Evolutionary conservation across 2,113 vertebrate genomes (phyloP).

Genomic region (Pristiophorus japonicus): DNA sequence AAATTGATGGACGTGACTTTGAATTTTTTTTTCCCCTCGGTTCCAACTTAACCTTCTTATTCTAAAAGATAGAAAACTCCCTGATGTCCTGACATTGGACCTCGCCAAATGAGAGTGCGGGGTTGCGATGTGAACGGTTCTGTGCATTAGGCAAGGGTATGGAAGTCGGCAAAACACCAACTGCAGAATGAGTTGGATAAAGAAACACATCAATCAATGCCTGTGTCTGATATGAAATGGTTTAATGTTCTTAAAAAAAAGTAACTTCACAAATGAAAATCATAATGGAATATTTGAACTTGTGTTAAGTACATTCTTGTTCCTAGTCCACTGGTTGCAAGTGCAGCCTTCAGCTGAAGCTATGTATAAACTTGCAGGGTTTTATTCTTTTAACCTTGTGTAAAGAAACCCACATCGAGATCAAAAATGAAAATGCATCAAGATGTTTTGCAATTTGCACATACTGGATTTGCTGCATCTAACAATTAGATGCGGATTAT

Average conservation of each 20-base stretch:
- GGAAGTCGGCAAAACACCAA: too few species aligned
- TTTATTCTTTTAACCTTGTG: background rate
- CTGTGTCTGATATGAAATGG: constrained; percentile 34
- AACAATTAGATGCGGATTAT: constrained; percentile 36
- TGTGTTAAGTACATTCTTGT: constrained; percentile 20
- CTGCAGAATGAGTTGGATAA: background rate
- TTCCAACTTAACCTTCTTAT: background rate
- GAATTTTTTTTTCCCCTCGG: background rate
- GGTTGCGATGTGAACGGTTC: background rate
- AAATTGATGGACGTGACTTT: background rate
- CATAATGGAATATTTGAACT: constrained; percentile 35
- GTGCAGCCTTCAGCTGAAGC: background rate
- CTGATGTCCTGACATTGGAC: background rate
- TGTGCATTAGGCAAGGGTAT: too few species aligned
- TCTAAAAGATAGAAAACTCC: background rate
- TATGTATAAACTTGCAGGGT: background rate
- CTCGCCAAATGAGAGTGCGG: background rate
- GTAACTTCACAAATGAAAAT: constrained; percentile 28
- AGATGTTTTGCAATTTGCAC: constrained; percentile 37
- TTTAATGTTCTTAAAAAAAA: constrained; percentile 30
- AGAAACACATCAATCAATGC: constrained; percentile 8
- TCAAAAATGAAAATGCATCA: constrained; percentile 35
- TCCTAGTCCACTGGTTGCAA: background rate
- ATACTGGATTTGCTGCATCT: constrained; percentile 36
- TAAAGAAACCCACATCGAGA: background rate